These are phyloP conservation scores for Loris lydekkerianus DNA, from an alignment of 2,797 vertebrate species.

Conservation along the genomic window DNA sequence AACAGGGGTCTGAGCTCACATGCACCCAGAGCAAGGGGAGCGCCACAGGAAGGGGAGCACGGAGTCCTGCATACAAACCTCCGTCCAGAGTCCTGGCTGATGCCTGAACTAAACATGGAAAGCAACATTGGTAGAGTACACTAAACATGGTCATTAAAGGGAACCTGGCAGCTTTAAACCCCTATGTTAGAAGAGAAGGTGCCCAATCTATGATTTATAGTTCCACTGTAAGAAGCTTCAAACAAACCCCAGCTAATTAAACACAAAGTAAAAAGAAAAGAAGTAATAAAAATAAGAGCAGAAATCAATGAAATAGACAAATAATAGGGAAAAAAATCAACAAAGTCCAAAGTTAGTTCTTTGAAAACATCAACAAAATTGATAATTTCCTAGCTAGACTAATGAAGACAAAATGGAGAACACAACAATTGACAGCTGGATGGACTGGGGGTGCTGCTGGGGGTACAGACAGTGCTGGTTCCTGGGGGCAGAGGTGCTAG, in stretches of 20 bases:
- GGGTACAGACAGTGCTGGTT: neutral
- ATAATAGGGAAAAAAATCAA: slow-evolving; percentile 53
- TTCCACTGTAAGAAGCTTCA: neutral
- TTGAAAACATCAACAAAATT: slow-evolving; percentile 45
- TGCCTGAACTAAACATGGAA: neutral
- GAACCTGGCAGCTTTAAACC: neutral
- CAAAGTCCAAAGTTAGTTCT: slow-evolving; percentile 19
- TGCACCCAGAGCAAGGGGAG: neutral
- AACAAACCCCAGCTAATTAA: slow-evolving; percentile 20
- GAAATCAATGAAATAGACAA: slow-evolving; percentile 47
- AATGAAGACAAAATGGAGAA: slow-evolving; percentile 23
- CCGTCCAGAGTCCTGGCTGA: neutral
- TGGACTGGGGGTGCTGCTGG: neutral
- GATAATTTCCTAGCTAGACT: neutral
- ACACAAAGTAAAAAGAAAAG: slow-evolving; percentile 18
- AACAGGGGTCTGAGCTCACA: neutral
- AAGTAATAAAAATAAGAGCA: slow-evolving; percentile 27
- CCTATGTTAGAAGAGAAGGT: neutral
- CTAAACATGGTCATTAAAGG: neutral
- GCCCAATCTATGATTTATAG: neutral
- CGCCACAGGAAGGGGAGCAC: neutral
- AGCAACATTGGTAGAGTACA: neutral
- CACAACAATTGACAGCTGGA: neutral
- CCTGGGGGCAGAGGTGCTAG: too few relatives aligned
- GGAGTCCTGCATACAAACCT: neutral